Evolutionary conservation across 2,888 invertebrate species (phyloP), one percentile per base, ranked within the genome.

Genomic region (Megamerina dolium): DNA sequence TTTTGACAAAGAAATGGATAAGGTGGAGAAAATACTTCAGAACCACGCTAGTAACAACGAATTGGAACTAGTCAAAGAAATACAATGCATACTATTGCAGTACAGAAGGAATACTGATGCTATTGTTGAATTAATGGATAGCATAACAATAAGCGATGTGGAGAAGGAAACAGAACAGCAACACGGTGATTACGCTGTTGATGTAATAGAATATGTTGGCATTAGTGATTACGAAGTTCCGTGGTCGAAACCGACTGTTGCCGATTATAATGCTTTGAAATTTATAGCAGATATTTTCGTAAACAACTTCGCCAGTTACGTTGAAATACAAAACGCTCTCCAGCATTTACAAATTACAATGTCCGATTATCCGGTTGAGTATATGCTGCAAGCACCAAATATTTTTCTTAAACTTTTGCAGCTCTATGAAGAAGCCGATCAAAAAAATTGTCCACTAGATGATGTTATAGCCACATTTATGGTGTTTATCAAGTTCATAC

Each of bases 341-440:
- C 53, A 53, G 2, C 61, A 59, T 39, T 34, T 72, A 10, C 57
- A 62, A 29, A 54, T 63, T 1, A 63, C 61, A 4, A 54, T 72
- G 26, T 35, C 40, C 12, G 72, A 72, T 41, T 72, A 67, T 54
- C 71, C 72, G 1, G 53, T 60, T 0, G 72, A 72, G 37, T 69
- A 65, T 43, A 56, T 71, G 18, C 51, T 72, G 1, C 72, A 72
- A 47, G 48, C 61, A 1, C 72, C 72, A 8, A 54, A 65, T 37
- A 56, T 70, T n/a, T 64, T 64, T 23, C 58, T 60, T 0, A 52
- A 57, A 10, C 37, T 69, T 2, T 31, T 65, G 13, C 48, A 60
- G 9, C 18, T 65, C 4, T 64, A 61, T 19, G 54, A 53, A 13
- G 48, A 46, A 2, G n/a, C 4, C 3, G 42, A 44, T 40, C 43